Conservation (phyloP, 1,140 invertebrate genomes). For the Drosophila sp. region DNA sequence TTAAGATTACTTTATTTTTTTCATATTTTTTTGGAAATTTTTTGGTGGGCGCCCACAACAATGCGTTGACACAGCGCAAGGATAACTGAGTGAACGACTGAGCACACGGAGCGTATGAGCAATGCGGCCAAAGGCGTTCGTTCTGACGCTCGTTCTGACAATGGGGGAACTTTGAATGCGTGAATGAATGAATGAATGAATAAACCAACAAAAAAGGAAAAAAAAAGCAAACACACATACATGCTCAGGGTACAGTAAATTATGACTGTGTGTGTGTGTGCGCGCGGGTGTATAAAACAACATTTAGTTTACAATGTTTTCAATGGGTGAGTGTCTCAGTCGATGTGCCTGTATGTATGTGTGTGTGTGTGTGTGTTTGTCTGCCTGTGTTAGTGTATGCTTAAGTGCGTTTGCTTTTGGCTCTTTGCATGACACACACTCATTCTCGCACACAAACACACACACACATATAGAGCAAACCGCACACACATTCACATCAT, state of each 20-base stretch:
- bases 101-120: slow-evolving; percentile 75
- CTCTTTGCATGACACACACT: slow-evolving; percentile 57
- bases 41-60: slow-evolving; percentile 58
- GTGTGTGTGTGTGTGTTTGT: slow-evolving; percentile 24
- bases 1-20: neutral
- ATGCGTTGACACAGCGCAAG: slow-evolving; percentile 74
- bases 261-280: slow-evolving; percentile 50
- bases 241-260: slow-evolving; percentile 54
- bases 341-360: slow-evolving; percentile 20
- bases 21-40: slow-evolving; percentile 1
- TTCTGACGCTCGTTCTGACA: slow-evolving; percentile 40
- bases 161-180: slow-evolving; percentile 45
- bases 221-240: slow-evolving; percentile 24
- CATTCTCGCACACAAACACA: slow-evolving; percentile 10
- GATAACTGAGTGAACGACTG: slow-evolving; percentile 68
- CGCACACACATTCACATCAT: slow-evolving; percentile 4
- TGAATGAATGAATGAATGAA: slow-evolving; percentile 57
- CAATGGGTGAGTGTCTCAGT: slow-evolving; percentile 43
- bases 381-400: slow-evolving; percentile 34
- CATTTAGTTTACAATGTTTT: slow-evolving; percentile 78
- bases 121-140: slow-evolving; percentile 61
- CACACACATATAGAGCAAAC: neutral
- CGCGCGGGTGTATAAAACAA: slow-evolving; percentile 54
- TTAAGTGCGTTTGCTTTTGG: slow-evolving; percentile 69
- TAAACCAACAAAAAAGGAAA: slow-evolving; percentile 59